phyloP scores from a whole-genome alignment of 2,888 invertebrate species.

The Ceraclea dissimilis region DNA sequence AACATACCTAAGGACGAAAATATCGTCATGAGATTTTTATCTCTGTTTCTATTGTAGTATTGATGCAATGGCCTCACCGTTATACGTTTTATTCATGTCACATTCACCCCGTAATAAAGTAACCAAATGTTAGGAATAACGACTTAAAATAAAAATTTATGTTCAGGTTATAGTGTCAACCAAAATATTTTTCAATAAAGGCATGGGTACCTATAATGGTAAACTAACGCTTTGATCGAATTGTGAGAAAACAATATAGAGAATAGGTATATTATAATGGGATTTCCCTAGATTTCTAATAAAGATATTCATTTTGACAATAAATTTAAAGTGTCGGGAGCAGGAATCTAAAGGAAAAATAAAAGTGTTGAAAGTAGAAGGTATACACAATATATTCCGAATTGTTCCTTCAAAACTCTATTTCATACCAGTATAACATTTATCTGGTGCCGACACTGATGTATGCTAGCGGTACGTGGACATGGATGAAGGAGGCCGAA shows the following conservation, averaged over 20 bases:
- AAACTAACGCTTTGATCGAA: not conserved
- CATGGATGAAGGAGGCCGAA: too few species aligned
- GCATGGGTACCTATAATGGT: too few species aligned
- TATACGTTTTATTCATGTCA: not conserved
- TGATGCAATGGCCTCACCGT: not conserved
- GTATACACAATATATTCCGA: too few species aligned
- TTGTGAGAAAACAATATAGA: not conserved
- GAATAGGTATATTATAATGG: not conserved
- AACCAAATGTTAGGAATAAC: not conserved
- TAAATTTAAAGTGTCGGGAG: not conserved
- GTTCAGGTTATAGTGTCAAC: not conserved
- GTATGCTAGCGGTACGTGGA: too few species aligned
- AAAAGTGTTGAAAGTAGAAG: not conserved
- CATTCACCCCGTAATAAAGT: not conserved
- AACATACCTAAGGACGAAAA: not conserved
- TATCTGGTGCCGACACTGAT: too few species aligned
- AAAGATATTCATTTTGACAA: not conserved
- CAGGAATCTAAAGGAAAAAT: not conserved
- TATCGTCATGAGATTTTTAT: not conserved
- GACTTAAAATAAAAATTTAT: not conserved
- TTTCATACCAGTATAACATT: too few species aligned
- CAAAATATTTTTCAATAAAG: conserved; percentile 1
- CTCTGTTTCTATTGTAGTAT: not conserved
- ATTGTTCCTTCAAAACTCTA: too few species aligned
- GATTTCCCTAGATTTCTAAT: not conserved